A percentile compares a stretch with the other conserved stretches of the same genome.
Conservation (phyloP, 2,888 invertebrate genomes). For the Drosophila falleni region DNA sequence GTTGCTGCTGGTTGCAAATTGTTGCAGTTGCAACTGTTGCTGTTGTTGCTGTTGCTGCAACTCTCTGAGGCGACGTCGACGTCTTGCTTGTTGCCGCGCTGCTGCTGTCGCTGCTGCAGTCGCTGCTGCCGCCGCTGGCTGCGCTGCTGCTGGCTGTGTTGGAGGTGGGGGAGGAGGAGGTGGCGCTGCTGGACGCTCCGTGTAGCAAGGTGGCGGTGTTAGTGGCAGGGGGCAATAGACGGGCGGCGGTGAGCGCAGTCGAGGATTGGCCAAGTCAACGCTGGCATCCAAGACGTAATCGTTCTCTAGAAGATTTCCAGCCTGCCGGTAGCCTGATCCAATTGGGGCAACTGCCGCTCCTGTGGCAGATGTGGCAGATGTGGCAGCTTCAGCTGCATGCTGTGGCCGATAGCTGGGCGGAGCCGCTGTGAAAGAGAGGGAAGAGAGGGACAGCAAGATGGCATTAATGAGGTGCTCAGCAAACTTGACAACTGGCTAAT, state of each 20-base stretch:
- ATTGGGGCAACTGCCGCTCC: constrained; percentile 26
- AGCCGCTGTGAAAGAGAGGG: constrained; percentile 25
- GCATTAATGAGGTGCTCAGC: constrained; percentile 37
- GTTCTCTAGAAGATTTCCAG: constrained; percentile 49
- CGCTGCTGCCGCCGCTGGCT: constrained; percentile 27
- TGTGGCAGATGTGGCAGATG: constrained; percentile 1
- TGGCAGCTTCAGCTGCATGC: constrained; percentile 25
- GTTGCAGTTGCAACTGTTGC: constrained; percentile 53
- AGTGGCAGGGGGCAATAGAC: constrained; percentile 76
- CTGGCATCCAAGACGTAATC: constrained; percentile 60
- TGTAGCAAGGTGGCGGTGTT: constrained; percentile 84
- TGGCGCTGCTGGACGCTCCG: constrained; percentile 56
- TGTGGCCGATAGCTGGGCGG: constrained; percentile 56
- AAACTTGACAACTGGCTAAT: constrained; percentile 34
- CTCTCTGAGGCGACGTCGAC: constrained; percentile 66
- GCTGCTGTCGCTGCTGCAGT: constrained; percentile 47
- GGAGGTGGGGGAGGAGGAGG: constrained; percentile 8
- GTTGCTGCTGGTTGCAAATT: constrained; percentile 63
- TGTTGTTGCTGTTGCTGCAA: constrained; percentile 60
- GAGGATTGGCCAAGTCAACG: constrained; percentile 53
- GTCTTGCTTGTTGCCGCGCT: constrained; percentile 66
- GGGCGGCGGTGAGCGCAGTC: constrained; percentile 71
- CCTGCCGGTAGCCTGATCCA: constrained; percentile 42
- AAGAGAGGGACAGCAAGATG: neutral
- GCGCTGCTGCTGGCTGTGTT: constrained; percentile 20